Evolutionary conservation across 1,140 invertebrate genomes (phyloP).

Genomic region (Centruroides sculpturatus): DNA sequence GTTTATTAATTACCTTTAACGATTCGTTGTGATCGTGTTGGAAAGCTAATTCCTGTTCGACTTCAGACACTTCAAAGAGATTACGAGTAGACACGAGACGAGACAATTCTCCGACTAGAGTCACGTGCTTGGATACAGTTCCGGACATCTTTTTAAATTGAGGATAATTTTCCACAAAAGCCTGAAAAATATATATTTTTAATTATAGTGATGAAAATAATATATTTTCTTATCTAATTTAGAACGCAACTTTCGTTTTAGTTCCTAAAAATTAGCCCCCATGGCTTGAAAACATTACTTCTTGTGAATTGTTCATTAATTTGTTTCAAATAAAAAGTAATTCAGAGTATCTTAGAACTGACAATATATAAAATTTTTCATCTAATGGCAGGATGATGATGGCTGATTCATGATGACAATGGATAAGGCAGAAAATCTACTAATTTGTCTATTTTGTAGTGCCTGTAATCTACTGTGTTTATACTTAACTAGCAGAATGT

Average conservation of each 20-base stretch:
- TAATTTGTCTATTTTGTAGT: too few relatives aligned
- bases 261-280: too few relatives aligned
- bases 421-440: too few relatives aligned
- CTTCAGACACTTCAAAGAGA: conserved; percentile 83
- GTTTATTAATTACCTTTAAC: conserved; percentile 41
- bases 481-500: background rate
- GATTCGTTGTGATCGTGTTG: conserved; percentile 82
- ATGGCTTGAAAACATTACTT: too few relatives aligned
- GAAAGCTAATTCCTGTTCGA: conserved; percentile 90
- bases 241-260: background rate
- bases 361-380: too few relatives aligned
- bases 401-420: too few relatives aligned
- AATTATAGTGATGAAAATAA: background rate
- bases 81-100: conserved; percentile 58
- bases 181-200: conserved; percentile 27
- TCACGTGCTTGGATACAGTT: conserved; percentile 93
- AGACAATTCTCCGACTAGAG: conserved; percentile 87
- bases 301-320: too few relatives aligned
- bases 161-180: conserved; percentile 95
- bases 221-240: background rate
- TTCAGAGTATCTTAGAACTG: too few relatives aligned
- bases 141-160: conserved; percentile 99
- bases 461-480: background rate
- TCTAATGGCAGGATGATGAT: too few relatives aligned
- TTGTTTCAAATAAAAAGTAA: too few relatives aligned